Conservation (phyloP, 2,113 vertebrate species). For the Clarias macrocephalus region DNA sequence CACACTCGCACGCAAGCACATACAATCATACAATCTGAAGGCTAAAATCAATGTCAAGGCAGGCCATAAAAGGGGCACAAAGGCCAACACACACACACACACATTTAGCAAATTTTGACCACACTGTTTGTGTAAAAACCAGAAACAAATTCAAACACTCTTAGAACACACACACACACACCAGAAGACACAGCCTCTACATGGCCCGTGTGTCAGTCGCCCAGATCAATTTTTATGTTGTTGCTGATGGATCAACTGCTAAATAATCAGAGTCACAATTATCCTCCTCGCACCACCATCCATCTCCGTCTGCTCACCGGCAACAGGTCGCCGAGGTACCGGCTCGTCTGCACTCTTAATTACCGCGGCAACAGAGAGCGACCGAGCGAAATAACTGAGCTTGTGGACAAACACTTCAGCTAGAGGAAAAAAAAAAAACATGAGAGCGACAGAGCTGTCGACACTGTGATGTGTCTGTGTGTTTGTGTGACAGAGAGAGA, state of each 20-base stretch:
- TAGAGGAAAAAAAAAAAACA: background rate
- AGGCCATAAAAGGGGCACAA: background rate
- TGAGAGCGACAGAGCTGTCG: background rate
- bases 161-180: constrained; percentile 20
- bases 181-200: constrained; percentile 7
- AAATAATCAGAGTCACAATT: constrained; percentile 56
- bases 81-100: background rate
- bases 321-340: constrained; percentile 45
- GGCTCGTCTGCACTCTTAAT: constrained; percentile 41
- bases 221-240: constrained; percentile 54
- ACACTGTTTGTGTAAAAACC: too few relatives aligned
- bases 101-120: background rate
- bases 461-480: too few relatives aligned
- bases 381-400: background rate
- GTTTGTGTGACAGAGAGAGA: too few relatives aligned
- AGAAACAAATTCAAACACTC: too few relatives aligned
- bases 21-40: background rate
- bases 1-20: constrained; percentile 3
- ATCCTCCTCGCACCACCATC: constrained; percentile 36
- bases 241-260: constrained; percentile 54
- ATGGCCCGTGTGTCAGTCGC: background rate
- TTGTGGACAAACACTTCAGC: background rate
- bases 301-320: constrained; percentile 38
- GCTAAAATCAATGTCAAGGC: background rate
- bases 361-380: constrained; percentile 35